Evolutionary conservation across 2,888 invertebrate species (phyloP), one percentile per base, ranked within the genome.

Genomic region (Orthosia incerta): DNA sequence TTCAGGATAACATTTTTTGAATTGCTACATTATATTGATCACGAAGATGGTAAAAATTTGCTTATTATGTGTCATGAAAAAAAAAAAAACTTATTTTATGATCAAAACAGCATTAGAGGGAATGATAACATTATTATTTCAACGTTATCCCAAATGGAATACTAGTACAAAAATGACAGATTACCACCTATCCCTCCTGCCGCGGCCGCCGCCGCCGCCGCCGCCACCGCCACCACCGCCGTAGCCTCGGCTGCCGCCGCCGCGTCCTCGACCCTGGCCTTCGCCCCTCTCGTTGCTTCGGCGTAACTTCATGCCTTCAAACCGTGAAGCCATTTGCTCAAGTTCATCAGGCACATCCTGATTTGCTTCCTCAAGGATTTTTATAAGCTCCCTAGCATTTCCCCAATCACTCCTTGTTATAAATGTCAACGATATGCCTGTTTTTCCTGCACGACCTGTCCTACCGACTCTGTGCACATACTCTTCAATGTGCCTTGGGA

Each of bases 391-490:
- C 74, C 97, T 95, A 1, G 99, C 99, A 89, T 98, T 97, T 16
- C 96, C 97, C 98, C 99, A 99, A 93, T 99, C 99, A 45, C 94
- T 95, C 56, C 98, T 96, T 0, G 99, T 97, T 80, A 99, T 95
- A 86, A 98, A 97, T 70, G 98, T 98, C 51, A 99, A 97, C 0
- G 99, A 98, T 68, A 97, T 97, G 0, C 99, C 99, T 0, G 97
- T 97, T 76, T 97, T 97, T 20, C 99, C 99, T 20, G 99, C 99
- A 74, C 99, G 97, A 0, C 99, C 99, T 0, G 99, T 99, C 76
- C 99, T 97, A 0, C 99, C 99, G n/a, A 99, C 98, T 77, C 99
- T 97, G 91, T 99, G 99, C 0, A 99, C 99, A 94, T 99, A 99
- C 89, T 99, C 99, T 92, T 99, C 99, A 87, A 99, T 98, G 88